Evolutionary conservation across 1,140 invertebrate species (phyloP).

Genomic region (Drosophila pruinosa): DNA sequence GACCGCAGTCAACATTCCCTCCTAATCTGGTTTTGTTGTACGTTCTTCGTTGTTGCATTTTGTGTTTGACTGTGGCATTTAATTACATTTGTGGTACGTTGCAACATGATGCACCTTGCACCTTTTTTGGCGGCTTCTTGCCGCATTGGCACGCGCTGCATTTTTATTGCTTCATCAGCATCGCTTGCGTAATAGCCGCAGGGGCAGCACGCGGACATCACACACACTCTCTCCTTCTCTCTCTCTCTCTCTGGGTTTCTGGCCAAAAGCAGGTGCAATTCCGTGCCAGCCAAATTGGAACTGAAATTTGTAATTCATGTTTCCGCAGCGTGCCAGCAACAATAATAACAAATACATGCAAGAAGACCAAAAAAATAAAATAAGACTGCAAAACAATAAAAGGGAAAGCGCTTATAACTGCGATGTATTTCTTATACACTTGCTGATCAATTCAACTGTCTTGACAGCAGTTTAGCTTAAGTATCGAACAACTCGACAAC

Average conservation of each 20-base stretch:
- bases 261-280: constrained; percentile 60
- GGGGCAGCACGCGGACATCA: not conserved
- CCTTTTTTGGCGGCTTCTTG: constrained; percentile 45
- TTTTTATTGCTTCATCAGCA: constrained; percentile 76
- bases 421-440: constrained; percentile 9
- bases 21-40: constrained; percentile 38
- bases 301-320: constrained; percentile 76
- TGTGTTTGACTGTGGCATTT: constrained; percentile 43
- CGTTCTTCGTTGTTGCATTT: constrained; percentile 30
- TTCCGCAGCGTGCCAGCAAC: constrained; percentile 35
- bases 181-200: constrained; percentile 46
- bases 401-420: not conserved
- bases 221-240: not conserved
- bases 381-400: constrained; percentile 1
- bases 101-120: constrained; percentile 70
- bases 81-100: constrained; percentile 55
- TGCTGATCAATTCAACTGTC: not conserved
- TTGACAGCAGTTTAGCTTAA: not conserved
- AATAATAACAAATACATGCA: constrained; percentile 12
- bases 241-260: not conserved
- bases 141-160: constrained; percentile 68
- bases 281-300: constrained; percentile 47
- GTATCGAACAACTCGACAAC: not conserved
- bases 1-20: constrained; percentile 38
- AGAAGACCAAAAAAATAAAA: not conserved